These are phyloP conservation scores for Chionoecetes opilio DNA, from an alignment of 1,140 invertebrate species.

Conservation along the genomic window DNA sequence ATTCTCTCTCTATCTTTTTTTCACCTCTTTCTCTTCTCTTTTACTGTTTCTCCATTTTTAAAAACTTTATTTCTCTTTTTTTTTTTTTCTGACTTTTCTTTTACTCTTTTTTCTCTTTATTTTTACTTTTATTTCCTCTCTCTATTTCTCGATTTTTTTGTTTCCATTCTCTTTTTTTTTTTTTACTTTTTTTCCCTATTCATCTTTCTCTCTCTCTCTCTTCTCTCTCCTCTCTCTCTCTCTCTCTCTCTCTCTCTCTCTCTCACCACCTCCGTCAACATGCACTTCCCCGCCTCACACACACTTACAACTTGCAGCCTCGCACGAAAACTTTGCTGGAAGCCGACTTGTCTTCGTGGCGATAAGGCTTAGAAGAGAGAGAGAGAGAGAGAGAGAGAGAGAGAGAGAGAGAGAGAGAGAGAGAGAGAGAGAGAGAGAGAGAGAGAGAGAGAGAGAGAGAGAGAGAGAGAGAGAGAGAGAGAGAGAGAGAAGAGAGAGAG, in stretches of 20 bases:
- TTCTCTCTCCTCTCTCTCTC: neutral
- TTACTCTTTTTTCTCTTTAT: too few species aligned
- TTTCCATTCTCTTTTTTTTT: too few species aligned
- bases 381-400: neutral
- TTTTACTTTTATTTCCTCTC: too few species aligned
- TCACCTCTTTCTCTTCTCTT: too few species aligned
- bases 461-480: neutral
- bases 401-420: neutral
- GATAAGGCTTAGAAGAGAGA: neutral
- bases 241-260: conserved; percentile 12
- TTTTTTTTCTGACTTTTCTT: too few species aligned
- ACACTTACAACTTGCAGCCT: neutral
- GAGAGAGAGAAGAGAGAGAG: neutral
- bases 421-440: neutral
- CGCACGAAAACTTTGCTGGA: neutral
- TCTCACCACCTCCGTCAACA: neutral
- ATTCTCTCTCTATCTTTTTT: too few species aligned
- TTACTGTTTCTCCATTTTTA: too few species aligned
- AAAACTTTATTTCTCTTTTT: too few species aligned
- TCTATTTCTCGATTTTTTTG: too few species aligned
- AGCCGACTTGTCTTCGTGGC: neutral
- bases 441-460: neutral
- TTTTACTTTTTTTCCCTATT: too few species aligned
- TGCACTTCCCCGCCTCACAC: neutral
- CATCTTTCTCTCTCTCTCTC: neutral